A percentile compares a stretch with the other conserved stretches of the same genome.
phyloP scores from a whole-genome alignment of 1,140 invertebrate genomes.

The Leptopilina boulardi region DNA sequence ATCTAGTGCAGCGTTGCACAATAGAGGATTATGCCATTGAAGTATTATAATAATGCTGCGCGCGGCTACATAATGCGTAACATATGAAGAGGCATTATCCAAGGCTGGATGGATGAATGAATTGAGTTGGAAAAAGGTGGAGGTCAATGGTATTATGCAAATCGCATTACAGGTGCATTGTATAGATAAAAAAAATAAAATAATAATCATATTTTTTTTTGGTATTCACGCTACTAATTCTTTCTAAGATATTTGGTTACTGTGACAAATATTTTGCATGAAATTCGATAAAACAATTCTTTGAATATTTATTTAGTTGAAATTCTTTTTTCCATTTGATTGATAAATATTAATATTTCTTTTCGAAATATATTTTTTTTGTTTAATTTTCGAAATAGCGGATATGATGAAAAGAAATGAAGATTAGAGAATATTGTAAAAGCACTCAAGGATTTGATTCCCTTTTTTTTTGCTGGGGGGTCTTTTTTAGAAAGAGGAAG shows the following conservation, averaged over 20 bases:
- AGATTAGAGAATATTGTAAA: slow-evolving; percentile 4
- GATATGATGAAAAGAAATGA: background rate
- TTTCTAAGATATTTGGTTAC: too few relatives aligned
- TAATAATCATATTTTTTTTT: too few relatives aligned
- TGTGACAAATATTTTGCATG: too few relatives aligned
- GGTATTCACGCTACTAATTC: too few relatives aligned
- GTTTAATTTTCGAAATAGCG: too few relatives aligned
- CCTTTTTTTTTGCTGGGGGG: too few relatives aligned
- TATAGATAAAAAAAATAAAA: slow-evolving; percentile 40
- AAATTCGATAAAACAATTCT: too few relatives aligned
- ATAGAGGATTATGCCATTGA: slow-evolving; percentile 62
- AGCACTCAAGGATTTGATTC: slow-evolving; percentile 51
- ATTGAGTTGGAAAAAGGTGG: slow-evolving; percentile 50
- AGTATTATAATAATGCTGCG: slow-evolving; percentile 62
- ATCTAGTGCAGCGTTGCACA: slow-evolving; percentile 41
- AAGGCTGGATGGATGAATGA: slow-evolving; percentile 54
- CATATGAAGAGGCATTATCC: slow-evolving; percentile 58
- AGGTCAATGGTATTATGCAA: slow-evolving; percentile 64
- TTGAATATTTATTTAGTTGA: too few relatives aligned
- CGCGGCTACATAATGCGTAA: slow-evolving; percentile 59
- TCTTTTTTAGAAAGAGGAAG: slow-evolving; percentile 59
- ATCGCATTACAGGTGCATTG: slow-evolving; percentile 60
- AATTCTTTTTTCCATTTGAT: too few relatives aligned
- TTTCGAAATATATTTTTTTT: too few relatives aligned
- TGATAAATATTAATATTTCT: too few relatives aligned